Evolutionary conservation across 1,140 invertebrate species (phyloP), one percentile per base, ranked within the genome.

Genomic region (Temnothorax longispinosus): DNA sequence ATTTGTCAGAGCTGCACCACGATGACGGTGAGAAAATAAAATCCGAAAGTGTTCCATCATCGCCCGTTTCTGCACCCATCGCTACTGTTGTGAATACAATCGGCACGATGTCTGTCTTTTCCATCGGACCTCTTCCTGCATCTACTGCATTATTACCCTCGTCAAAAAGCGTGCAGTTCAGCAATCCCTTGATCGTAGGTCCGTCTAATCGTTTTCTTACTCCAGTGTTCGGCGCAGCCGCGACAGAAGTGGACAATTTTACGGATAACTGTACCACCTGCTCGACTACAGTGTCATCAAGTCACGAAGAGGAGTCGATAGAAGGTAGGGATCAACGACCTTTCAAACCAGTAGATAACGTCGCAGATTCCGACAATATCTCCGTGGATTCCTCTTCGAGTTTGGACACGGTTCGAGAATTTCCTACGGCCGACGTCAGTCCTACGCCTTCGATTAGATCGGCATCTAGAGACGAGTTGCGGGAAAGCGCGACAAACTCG

Each of bases 101-200:
- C 47, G 65, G 35, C 60, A 65, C 72, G 6, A 87, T 52, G 32
- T 91, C 94, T 32, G 90, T 95, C 3, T 95, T 95, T 85, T 91
- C 92, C 1, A 95, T 95, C 38, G 94, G 95, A 35, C 95, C 94
- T 6, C 89, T 93, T 85, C 92, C 92, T 3, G 1, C 47, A 8
- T 27, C 69, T n/a, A 38, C 13, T 52, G 76, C 27, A 10, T 4
- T 82, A 10, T 4, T 82, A 65, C 72, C 67, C 5, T 50, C 77
- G 47, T 35, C 65, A 41, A 94, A 92, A 87, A 92, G 71, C n/a
- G 92, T 92, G n/a, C 94, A 93, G 89, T 94, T 93, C 89, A 87
- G 89, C 88, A 94, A 90, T 87, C 93, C 92, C 69, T 92, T 92
- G 80, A 91, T 91, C 77, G 92, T 89, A 1, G 92, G 91, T 0